phyloP scores from a whole-genome alignment of 2,888 invertebrate species.

The Ornithoptera alexandrae region DNA sequence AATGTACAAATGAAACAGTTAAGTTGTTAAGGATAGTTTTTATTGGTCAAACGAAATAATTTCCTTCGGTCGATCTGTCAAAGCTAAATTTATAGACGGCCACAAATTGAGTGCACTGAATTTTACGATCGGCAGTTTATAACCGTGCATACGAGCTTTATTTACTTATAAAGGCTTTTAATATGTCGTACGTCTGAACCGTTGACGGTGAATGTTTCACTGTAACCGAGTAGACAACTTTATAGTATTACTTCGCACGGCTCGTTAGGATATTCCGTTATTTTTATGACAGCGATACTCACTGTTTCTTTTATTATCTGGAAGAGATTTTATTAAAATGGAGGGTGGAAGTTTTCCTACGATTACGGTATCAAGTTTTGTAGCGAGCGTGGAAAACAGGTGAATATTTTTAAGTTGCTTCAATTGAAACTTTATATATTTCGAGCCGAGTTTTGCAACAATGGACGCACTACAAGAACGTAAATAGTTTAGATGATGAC shows the following conservation, averaged over 20 bases:
- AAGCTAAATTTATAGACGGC: slow-evolving; percentile 57
- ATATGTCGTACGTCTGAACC: slow-evolving; percentile 61
- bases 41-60: slow-evolving; percentile 38
- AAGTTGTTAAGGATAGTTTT: slow-evolving; percentile 16
- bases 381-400: slow-evolving; percentile 25
- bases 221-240: slow-evolving; percentile 38
- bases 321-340: slow-evolving; percentile 35
- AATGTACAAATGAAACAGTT: not conserved
- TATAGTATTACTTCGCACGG: slow-evolving; percentile 37
- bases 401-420: slow-evolving; percentile 31
- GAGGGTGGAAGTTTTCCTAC: slow-evolving; percentile 29
- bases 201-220: slow-evolving; percentile 47
- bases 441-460: slow-evolving; percentile 18
- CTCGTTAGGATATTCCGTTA: slow-evolving; percentile 33
- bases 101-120: slow-evolving; percentile 67
- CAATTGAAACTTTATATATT: slow-evolving; percentile 31
- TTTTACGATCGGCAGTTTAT: slow-evolving; percentile 67
- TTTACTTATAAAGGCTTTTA: slow-evolving; percentile 70
- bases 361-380: slow-evolving; percentile 25
- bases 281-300: slow-evolving; percentile 33
- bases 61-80: slow-evolving; percentile 43
- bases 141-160: slow-evolving; percentile 64
- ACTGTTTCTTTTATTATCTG: slow-evolving; percentile 33
- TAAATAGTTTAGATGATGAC: slow-evolving; percentile 43
- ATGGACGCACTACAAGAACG: slow-evolving; percentile 39